These are phyloP conservation scores for Mythimna impura DNA, from an alignment of 2,888 invertebrate species.

Conservation along the genomic window DNA sequence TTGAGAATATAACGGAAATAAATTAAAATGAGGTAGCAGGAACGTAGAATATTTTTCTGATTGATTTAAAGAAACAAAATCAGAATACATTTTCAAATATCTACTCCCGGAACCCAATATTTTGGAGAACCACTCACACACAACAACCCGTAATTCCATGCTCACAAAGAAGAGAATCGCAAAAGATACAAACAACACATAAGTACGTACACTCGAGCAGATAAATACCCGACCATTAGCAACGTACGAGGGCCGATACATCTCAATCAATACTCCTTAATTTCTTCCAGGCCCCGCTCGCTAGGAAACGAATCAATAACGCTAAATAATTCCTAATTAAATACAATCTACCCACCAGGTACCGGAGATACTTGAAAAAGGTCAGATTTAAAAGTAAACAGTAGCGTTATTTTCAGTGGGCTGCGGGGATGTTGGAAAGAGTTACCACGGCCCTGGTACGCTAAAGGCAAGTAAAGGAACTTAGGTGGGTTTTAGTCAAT, in stretches of 20 bases:
- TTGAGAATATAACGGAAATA: too few relatives aligned
- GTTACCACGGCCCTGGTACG: too few relatives aligned
- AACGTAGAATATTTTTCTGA: too few relatives aligned
- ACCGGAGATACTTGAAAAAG: constrained; percentile 22
- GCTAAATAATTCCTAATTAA: constrained; percentile 55
- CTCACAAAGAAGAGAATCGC: constrained; percentile 2
- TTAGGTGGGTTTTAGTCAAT: too few relatives aligned
- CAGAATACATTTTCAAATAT: not conserved
- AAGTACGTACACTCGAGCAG: constrained; percentile 19
- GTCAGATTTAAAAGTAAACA: constrained; percentile 35
- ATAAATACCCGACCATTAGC: constrained; percentile 51
- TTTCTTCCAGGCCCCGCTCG: constrained; percentile 16
- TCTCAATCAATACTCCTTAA: constrained; percentile 52
- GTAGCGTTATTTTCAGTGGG: not conserved
- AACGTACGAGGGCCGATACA: constrained; percentile 40
- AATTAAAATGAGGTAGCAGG: too few relatives aligned
- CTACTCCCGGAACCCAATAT: not conserved
- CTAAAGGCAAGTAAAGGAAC: too few relatives aligned
- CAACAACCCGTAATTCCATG: not conserved
- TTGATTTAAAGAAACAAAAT: too few relatives aligned
- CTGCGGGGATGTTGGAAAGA: too few relatives aligned
- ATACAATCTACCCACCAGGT: constrained; percentile 15
- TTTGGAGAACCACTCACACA: not conserved
- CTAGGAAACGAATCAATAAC: constrained; percentile 39
- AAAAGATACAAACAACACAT: constrained; percentile 9